Base-by-base conservation (phyloP, 2,797 vertebrate genomes). In the Anguilla megastoma region DNA sequence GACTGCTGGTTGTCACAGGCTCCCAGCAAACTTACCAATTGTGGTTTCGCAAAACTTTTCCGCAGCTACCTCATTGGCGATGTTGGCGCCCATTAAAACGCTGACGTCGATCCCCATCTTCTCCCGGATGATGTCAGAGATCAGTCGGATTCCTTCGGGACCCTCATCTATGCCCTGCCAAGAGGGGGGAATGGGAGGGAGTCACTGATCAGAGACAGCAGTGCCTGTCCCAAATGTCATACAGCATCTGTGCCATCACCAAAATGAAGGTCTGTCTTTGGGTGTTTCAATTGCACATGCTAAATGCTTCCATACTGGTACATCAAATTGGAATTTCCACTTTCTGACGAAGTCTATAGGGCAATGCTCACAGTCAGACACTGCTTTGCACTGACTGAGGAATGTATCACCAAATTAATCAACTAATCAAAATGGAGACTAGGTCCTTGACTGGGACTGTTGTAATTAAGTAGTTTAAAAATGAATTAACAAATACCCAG, bases 11-110 rank as follows among this genome's bases (percentile, higher is more conserved):
- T 80, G 69, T 16, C 69, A 36, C 18, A 21, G 69, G 45, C 1
- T 36, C 21, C 54, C 12, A 36, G n/a, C 30, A 58, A 33, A 52
- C 91, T 95, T 94, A 98, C 98, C 98, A 4, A 98, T 98, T 83
- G 97, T 98, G 84, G 97, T 98, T 95, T 98, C 97, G 87, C 98
- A 98, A 93, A 98, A 98, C 89, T 98, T 98, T 91, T 97, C 98
- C 0, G 97, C 97, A 0, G 98, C 98, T 80, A 98, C 98, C 91
- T 98, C 97, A 0, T 94, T 98, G 92, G 97, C 97, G 79, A 98
- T 97, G 94, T 98, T 98, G 87, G 98, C 98, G 60, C 98, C 98
- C 98, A 98, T 98, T 88, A 98, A 93, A 89, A 98, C 98, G 3
- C 98, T 98, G 92, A 98, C 96, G 86, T 98, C 97, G 54, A 98